phyloP scores from a whole-genome alignment of 2,797 vertebrate species.

The Typhlichthys eigenmanni region DNA sequence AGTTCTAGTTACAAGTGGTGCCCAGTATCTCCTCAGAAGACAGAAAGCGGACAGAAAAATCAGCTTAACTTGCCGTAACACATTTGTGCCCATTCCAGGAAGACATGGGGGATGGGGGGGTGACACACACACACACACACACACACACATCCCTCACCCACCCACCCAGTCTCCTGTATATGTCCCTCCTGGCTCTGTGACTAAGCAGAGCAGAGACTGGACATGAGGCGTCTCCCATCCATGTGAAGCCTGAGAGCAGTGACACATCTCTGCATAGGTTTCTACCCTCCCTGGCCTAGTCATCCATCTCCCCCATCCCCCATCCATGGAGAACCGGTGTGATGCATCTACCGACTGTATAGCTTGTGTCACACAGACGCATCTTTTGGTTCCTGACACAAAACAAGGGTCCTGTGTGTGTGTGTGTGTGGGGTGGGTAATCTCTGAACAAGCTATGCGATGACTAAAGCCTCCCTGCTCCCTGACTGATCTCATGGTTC shows the following conservation, averaged over 20 bases:
- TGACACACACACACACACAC: too few species aligned
- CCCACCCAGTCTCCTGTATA: conserved; percentile 17
- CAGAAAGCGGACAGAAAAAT: too few species aligned
- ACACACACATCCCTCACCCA: too few species aligned
- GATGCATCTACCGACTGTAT: too few species aligned
- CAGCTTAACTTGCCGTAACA: too few species aligned
- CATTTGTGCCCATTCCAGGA: too few species aligned
- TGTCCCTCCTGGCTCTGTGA: conserved; percentile 51
- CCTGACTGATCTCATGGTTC: conserved; percentile 51
- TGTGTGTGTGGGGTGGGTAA: conserved; percentile 20
- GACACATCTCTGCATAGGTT: conserved; percentile 58
- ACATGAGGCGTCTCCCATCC: conserved; percentile 46
- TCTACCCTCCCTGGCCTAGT: conserved; percentile 11
- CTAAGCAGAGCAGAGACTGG: conserved; percentile 68
- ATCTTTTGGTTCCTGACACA: conserved; percentile 8
- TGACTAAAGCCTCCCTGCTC: conserved; percentile 30
- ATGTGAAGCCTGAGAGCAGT: conserved; percentile 34
- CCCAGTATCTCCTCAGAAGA: too few species aligned
- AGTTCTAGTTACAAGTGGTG: too few species aligned
- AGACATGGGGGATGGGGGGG: too few species aligned
- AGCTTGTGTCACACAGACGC: conserved; percentile 3
- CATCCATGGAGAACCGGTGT: not conserved
- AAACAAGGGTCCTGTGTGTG: conserved; percentile 11
- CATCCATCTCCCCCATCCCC: conserved; percentile 8
- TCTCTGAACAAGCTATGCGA: conserved; percentile 51